Evolutionary conservation across 2,113 vertebrate species (phyloP).

Genomic region (Physeter macrocephalus): DNA sequence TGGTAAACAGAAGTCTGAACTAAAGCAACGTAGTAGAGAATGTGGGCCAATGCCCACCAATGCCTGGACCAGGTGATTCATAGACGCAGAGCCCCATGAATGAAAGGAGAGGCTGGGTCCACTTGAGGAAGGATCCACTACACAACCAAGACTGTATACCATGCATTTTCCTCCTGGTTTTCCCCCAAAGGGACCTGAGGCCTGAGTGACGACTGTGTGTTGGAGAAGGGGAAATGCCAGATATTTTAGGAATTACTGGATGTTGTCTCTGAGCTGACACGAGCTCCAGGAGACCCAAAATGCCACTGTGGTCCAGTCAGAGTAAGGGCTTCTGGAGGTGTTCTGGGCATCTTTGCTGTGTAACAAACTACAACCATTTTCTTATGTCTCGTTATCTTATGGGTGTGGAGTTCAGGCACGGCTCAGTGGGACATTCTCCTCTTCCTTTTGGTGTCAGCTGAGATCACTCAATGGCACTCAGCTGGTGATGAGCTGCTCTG

Average conservation of each 20-base stretch:
- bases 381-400: not conserved
- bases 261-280: not conserved
- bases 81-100: not conserved
- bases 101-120: not conserved
- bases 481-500: not conserved
- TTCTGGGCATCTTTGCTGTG: not conserved
- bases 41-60: not conserved
- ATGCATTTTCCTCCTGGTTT: not conserved
- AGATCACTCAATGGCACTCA: not conserved
- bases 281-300: not conserved
- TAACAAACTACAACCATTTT: not conserved
- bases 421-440: not conserved
- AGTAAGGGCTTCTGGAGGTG: not conserved
- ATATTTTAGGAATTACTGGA: not conserved
- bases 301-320: not conserved
- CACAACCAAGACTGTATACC: fast-evolving
- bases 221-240: not conserved
- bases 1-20: not conserved
- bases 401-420: not conserved
- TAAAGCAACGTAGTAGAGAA: not conserved
- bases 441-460: not conserved
- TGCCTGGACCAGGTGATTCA: not conserved
- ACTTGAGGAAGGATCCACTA: not conserved
- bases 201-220: not conserved
- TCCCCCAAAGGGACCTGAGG: not conserved